Evolutionary conservation across 2,113 vertebrate genomes (phyloP).

Genomic region (Takifugu bimaculatus): DNA sequence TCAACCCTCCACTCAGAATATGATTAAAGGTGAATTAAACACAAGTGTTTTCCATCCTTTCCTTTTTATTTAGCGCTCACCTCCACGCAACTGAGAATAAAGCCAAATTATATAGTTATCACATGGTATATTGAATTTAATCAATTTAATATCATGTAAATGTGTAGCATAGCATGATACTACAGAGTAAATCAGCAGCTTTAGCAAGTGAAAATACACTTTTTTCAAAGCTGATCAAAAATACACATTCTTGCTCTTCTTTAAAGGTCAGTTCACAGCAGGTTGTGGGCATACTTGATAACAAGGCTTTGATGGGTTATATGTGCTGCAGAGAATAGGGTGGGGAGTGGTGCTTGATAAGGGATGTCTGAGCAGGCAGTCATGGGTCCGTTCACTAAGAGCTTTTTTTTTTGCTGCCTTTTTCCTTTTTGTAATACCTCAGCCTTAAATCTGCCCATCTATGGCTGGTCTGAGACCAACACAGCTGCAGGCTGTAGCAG

Average conservation of each 20-base stretch:
- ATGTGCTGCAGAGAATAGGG: neutral
- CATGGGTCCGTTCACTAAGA: slow-evolving; percentile 32
- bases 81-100: slow-evolving; percentile 27
- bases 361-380: slow-evolving; percentile 27
- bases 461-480: slow-evolving; percentile 47
- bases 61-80: slow-evolving; percentile 32
- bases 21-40: slow-evolving; percentile 53
- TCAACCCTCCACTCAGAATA: slow-evolving; percentile 45
- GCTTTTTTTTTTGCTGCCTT: slow-evolving; percentile 66
- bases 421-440: slow-evolving; percentile 27
- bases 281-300: slow-evolving; percentile 32
- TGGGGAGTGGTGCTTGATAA: slow-evolving; percentile 5
- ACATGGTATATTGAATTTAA: neutral
- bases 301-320: slow-evolving; percentile 14
- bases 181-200: neutral
- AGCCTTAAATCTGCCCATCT: slow-evolving; percentile 62
- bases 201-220: neutral
- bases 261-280: slow-evolving; percentile 33
- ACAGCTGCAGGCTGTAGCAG: slow-evolving; percentile 28
- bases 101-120: slow-evolving; percentile 17
- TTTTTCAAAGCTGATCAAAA: slow-evolving; percentile 12
- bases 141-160: slow-evolving; percentile 6
- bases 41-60: slow-evolving; percentile 42
- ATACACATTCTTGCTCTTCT: neutral
- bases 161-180: neutral